A percentile compares a stretch with the other conserved stretches of the same genome.
phyloP scores from a whole-genome alignment of 2,113 vertebrate species.

The Isichthys henryi region DNA sequence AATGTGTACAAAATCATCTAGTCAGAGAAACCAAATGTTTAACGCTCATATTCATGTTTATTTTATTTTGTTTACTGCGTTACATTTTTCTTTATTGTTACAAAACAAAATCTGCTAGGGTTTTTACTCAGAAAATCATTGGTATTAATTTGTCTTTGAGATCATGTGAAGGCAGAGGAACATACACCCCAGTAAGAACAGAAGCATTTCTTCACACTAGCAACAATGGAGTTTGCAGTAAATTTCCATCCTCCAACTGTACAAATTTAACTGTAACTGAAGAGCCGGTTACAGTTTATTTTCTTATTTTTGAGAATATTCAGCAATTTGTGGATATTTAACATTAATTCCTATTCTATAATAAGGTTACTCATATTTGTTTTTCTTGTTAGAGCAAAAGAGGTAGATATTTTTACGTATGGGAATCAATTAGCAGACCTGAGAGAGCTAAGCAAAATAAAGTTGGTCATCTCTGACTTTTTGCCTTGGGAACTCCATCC shows the following conservation, averaged over 20 bases:
- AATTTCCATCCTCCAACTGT: not conserved
- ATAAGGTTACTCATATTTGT: not conserved
- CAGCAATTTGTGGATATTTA: not conserved
- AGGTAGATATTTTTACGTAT: not conserved
- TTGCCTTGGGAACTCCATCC: not conserved
- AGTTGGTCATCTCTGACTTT: not conserved
- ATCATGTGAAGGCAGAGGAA: not conserved
- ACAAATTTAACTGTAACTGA: not conserved
- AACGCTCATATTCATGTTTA: not conserved
- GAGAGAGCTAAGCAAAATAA: not conserved
- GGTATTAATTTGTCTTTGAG: not conserved
- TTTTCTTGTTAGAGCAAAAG: not conserved
- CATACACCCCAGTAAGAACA: not conserved
- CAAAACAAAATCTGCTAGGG: not conserved
- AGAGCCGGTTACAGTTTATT: not conserved
- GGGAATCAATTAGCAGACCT: not conserved
- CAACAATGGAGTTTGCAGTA: not conserved
- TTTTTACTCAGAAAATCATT: not conserved
- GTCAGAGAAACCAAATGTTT: not conserved
- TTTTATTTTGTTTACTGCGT: not conserved
- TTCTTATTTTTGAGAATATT: not conserved
- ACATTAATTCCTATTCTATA: not conserved
- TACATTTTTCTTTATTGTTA: not conserved
- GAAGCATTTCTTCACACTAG: not conserved
- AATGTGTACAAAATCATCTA: not conserved